Evolutionary conservation across 2,888 invertebrate species (phyloP).

Genomic region (Eristalis arbustorum): DNA sequence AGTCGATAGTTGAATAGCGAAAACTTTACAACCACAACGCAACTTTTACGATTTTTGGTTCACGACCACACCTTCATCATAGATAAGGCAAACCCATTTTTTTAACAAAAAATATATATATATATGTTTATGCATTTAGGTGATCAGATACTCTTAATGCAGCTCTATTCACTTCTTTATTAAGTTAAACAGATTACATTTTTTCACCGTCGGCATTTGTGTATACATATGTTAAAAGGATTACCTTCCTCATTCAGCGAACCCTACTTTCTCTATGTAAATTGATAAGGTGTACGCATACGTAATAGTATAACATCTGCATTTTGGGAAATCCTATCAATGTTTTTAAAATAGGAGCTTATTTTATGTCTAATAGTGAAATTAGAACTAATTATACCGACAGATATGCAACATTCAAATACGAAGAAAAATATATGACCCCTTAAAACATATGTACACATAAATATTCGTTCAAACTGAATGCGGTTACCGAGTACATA

Average conservation of each 20-base stretch:
- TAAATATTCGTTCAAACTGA: no score
- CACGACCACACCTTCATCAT: not conserved
- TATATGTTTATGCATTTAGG: not conserved
- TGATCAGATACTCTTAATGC: not conserved
- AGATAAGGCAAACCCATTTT: not conserved
- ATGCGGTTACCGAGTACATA: no score
- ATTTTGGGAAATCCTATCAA: not conserved
- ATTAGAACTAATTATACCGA: no score
- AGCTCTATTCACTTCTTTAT: not conserved
- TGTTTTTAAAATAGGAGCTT: no score
- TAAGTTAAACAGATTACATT: not conserved
- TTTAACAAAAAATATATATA: not conserved
- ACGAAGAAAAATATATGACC: no score
- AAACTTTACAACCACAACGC: not conserved
- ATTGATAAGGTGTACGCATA: not conserved
- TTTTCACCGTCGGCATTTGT: not conserved
- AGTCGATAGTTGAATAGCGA: not conserved
- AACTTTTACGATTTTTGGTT: not conserved
- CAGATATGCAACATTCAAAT: no score
- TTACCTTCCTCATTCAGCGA: not conserved
- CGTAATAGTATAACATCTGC: not conserved
- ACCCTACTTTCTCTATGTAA: not conserved
- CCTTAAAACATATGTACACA: no score
- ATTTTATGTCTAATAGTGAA: no score
- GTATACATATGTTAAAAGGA: not conserved